Evolutionary conservation across 2,888 invertebrate species (phyloP).

Genomic region (Hemithea aestivaria): DNA sequence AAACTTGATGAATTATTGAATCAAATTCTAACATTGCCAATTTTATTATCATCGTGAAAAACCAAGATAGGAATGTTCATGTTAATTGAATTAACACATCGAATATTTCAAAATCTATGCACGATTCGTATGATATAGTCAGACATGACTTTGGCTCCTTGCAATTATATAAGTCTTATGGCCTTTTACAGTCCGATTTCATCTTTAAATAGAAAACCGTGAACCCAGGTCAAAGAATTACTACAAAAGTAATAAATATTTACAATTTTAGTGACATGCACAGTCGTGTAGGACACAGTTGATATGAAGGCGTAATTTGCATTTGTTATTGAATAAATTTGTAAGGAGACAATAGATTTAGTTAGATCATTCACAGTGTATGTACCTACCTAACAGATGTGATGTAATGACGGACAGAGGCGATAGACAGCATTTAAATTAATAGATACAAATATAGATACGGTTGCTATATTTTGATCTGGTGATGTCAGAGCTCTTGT

Average conservation of each 20-base stretch:
- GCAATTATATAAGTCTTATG: background rate
- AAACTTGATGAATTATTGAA: background rate
- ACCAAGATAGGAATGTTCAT: constrained; percentile 14
- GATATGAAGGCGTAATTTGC: constrained; percentile 38
- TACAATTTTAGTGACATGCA: constrained; percentile 8
- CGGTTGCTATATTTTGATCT: constrained; percentile 14
- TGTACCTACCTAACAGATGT: constrained; percentile 35
- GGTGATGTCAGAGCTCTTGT: constrained; percentile 19
- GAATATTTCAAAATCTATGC: background rate
- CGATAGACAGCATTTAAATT: constrained; percentile 38
- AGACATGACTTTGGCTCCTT: constrained; percentile 6
- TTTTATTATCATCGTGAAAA: background rate
- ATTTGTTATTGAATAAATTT: constrained; percentile 44
- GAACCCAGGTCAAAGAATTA: constrained; percentile 31
- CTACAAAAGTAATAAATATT: constrained; percentile 10
- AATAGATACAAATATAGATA: constrained; percentile 22
- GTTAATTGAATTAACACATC: constrained; percentile 15
- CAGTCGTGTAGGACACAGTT: constrained; percentile 33
- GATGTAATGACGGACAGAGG: constrained; percentile 34
- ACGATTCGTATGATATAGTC: constrained; percentile 1
- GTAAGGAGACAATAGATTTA: constrained; percentile 42
- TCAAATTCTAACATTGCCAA: background rate
- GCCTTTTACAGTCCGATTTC: constrained; percentile 7
- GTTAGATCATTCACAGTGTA: constrained; percentile 39
- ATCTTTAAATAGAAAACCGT: constrained; percentile 22